Percentiles rank a stretch among this genome's conserved stretches.
These are phyloP conservation scores for Scyliorhinus canicula DNA, from an alignment of 2,797 vertebrate genomes.

Conservation along the genomic window DNA sequence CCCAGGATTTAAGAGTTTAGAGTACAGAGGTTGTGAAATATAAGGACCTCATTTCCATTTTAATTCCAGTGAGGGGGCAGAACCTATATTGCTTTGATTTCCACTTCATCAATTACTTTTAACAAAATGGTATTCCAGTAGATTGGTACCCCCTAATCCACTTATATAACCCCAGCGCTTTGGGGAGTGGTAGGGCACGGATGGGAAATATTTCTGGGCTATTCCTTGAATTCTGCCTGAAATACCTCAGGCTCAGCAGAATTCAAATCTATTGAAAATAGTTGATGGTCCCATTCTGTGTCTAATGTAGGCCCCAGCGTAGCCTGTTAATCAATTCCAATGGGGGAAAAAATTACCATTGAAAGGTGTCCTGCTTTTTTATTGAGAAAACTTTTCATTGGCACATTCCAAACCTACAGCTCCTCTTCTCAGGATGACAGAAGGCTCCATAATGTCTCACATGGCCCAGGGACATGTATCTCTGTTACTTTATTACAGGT, in stretches of 20 bases:
- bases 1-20: background rate
- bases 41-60: background rate
- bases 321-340: background rate
- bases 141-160: background rate
- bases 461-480: background rate
- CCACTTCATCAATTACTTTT: background rate
- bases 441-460: background rate
- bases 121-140: background rate
- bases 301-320: background rate
- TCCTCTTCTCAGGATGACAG: background rate
- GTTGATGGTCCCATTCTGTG: background rate
- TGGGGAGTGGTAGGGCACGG: background rate
- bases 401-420: background rate
- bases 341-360: background rate
- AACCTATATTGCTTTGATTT: background rate
- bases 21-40: background rate
- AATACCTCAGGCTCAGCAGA: background rate
- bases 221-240: background rate
- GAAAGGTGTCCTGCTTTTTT: background rate
- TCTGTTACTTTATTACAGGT: background rate
- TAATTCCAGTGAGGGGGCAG: background rate
- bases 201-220: background rate
- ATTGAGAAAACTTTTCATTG: background rate
- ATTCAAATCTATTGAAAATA: background rate
- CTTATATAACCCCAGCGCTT: background rate